Evolutionary conservation across 2,888 invertebrate species (phyloP), one percentile per base, ranked within the genome.

Genomic region (Fragum sueziense): DNA sequence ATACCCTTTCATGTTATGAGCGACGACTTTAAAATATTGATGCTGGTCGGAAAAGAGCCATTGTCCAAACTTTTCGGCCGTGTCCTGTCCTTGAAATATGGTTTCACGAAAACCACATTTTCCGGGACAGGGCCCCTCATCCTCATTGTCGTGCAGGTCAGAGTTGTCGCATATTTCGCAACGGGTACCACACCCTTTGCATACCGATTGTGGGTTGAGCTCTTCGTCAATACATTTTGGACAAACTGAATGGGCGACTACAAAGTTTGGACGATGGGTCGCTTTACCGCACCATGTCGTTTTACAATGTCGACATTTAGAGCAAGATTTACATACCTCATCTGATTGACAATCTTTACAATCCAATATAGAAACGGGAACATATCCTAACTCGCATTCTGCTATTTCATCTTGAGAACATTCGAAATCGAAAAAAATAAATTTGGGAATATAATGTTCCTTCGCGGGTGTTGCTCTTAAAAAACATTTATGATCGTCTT

Each of bases 1-100:
- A 61, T 79, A 81, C 7, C 77, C 75, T 65, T 80, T 81, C 67
- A 75, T 72, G 52, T 82, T 82, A 57, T 80, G 82, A 14, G 76
- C 75, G 4, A 85, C 31, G 27, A 71, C 74, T n/a, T 67, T 82
- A 31, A 76, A 77, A 20, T 78, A 57, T 59, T 67, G 61, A 37
- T 78, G 76, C 25, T 73, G 62, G 7, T 70, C 69, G 1, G 71
- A 52, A 70, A 82, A 82, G 6, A 85, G 33, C 76, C 79, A 82
- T 54, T 70, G 0, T 22, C 83, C 71, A 59, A 83, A 77, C n/a
- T 73, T 67, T 22, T 37, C 17, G 3, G 74, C 34, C 2, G 81
- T 76, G 29, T 79, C 52, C 2, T 75, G 29, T 25, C 79, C 84
- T 37, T 59, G n/a, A 70, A 85, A 82, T 11, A 73, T 41, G 54